A percentile compares a stretch with the other conserved stretches of the same genome.
These are phyloP conservation scores for Actinia tenebrosa DNA, from an alignment of 64 coral and sea anemone species.

Conservation along the genomic window DNA sequence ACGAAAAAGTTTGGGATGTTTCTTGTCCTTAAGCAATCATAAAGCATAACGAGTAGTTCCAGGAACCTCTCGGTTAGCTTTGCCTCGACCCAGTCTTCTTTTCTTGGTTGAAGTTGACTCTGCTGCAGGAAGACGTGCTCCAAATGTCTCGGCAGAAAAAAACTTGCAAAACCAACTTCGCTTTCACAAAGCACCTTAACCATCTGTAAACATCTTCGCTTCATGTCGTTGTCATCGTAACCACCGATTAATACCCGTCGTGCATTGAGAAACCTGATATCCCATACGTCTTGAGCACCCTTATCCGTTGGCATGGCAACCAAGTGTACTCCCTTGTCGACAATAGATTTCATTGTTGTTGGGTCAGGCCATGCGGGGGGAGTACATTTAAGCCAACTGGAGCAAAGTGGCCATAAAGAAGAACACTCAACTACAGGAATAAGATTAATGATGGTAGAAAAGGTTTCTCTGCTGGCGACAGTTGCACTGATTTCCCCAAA, in stretches of 20 bases:
- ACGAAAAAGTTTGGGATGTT: constrained; percentile 73
- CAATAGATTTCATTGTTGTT: constrained; percentile 24
- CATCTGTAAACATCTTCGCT: constrained; percentile 57
- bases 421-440: constrained; percentile 56
- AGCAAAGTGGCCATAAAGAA: constrained; percentile 55
- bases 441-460: constrained; percentile 57
- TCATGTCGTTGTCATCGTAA: constrained; percentile 34
- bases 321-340: constrained; percentile 51
- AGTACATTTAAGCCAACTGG: constrained; percentile 63
- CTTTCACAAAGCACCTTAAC: constrained; percentile 65
- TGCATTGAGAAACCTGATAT: constrained; percentile 56
- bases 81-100: constrained; percentile 50
- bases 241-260: constrained; percentile 45
- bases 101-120: constrained; percentile 32
- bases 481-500: background rate
- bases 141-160: constrained; percentile 46
- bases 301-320: constrained; percentile 43
- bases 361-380: constrained; percentile 41
- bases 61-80: constrained; percentile 49
- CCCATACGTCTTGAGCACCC: constrained; percentile 48
- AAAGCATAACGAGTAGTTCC: constrained; percentile 48
- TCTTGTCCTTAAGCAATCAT: constrained; percentile 47
- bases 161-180: constrained; percentile 59
- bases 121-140: constrained; percentile 70
- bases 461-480: background rate